phyloP scores from a whole-genome alignment of 2,888 invertebrate genomes.

The Eremobia ochroleuca region DNA sequence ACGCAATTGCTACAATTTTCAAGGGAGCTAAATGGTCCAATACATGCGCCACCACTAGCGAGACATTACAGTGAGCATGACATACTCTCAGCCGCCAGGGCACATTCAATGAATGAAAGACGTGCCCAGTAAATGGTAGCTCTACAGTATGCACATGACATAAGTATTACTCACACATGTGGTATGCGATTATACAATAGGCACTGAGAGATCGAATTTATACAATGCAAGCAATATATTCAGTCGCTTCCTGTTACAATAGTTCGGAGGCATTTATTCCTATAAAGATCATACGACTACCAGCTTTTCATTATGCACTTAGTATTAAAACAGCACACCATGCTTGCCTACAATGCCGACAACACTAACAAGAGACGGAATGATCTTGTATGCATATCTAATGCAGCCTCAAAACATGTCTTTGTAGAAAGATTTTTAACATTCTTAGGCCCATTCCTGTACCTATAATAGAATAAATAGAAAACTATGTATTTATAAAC shows the following conservation, averaged over 20 bases:
- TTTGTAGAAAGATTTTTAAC: no score
- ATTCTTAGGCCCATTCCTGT: no score
- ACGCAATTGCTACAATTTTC: not conserved
- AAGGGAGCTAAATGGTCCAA: not conserved
- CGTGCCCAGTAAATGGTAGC: not conserved
- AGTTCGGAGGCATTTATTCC: not conserved
- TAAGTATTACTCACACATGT: not conserved
- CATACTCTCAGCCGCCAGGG: not conserved
- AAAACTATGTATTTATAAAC: no score
- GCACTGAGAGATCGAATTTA: not conserved
- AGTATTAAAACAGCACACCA: no score
- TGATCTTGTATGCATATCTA: no score
- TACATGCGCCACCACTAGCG: not conserved
- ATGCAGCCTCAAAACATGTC: no score
- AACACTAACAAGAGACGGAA: no score
- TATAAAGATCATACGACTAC: no score
- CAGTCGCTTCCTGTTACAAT: not conserved
- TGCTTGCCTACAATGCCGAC: no score
- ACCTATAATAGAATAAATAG: no score
- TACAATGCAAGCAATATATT: not conserved
- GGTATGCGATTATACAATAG: not conserved
- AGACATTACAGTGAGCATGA: not conserved
- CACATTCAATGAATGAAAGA: not conserved
- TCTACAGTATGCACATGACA: not conserved
- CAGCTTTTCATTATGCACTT: no score